Conservation (phyloP, 53 echinoderm and acorn worm species). For the Actinopyga echinites region DNA sequence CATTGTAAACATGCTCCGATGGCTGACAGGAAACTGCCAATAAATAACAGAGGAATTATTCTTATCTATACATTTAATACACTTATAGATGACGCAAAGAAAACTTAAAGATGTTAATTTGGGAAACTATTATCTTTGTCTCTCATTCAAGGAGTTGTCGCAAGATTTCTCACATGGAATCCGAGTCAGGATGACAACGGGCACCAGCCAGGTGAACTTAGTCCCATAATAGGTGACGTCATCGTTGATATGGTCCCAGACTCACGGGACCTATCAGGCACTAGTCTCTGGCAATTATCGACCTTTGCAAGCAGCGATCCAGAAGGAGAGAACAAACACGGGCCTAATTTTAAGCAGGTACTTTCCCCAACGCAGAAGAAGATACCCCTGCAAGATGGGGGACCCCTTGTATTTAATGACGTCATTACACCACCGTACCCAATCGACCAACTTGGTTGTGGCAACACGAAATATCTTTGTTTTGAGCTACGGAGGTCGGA, state of each 20-base stretch:
- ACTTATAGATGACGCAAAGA: no score
- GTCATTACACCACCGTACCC: slow-evolving; percentile 9
- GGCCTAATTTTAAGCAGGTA: not conserved
- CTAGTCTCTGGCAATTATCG: not conserved
- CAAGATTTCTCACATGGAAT: slow-evolving; percentile 15
- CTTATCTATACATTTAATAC: no score
- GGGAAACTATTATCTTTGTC: not conserved
- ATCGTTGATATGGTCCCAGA: not conserved
- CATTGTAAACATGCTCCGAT: no score
- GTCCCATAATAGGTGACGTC: slow-evolving; percentile 19
- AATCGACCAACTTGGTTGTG: slow-evolving; percentile 5
- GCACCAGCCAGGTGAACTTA: not conserved
- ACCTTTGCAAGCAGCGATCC: slow-evolving; percentile 5
- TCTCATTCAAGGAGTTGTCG: not conserved
- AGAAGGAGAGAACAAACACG: not conserved
- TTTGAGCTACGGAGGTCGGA: slow-evolving; percentile 9
- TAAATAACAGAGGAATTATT: no score
- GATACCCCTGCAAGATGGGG: not conserved
- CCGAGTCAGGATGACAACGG: not conserved
- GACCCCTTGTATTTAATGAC: not conserved
- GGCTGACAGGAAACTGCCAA: no score
- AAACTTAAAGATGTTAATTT: no score
- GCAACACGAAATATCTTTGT: slow-evolving; percentile 7
- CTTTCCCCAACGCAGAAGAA: not conserved
- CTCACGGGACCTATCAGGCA: not conserved